A percentile compares a stretch with the other conserved stretches of the same genome.
These are phyloP conservation scores for Anas platyrhynchos DNA, from an alignment of 2,113 vertebrate species.

Conservation along the genomic window DNA sequence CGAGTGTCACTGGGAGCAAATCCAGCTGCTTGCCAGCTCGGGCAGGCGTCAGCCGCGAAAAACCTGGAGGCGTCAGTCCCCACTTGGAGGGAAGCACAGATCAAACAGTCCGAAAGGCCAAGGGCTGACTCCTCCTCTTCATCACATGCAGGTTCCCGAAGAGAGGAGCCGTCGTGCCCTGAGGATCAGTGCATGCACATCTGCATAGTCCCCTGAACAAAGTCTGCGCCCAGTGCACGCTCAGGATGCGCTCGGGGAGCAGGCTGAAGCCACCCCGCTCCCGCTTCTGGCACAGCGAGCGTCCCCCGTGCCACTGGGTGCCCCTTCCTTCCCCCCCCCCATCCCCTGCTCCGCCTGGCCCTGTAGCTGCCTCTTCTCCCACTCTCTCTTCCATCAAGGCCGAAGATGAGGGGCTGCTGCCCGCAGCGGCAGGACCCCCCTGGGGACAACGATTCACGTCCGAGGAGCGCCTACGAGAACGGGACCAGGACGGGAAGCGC, in stretches of 20 bases:
- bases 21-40: neutral
- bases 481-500: neutral
- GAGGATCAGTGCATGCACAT: conserved; percentile 44
- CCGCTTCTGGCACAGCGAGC: rapidly evolving
- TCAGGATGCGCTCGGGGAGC: neutral
- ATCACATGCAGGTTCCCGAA: conserved; percentile 47
- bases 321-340: neutral
- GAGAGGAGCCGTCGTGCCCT: conserved; percentile 7
- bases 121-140: conserved; percentile 34
- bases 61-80: neutral
- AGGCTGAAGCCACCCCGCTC: neutral
- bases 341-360: neutral
- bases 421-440: conserved; percentile 14
- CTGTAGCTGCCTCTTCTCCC: neutral
- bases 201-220: neutral
- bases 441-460: neutral
- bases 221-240: neutral
- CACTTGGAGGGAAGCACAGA: neutral
- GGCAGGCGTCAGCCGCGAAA: neutral
- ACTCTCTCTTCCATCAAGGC: neutral
- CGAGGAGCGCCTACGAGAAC: neutral
- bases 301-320: neutral
- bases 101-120: neutral
- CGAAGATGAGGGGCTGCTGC: neutral
- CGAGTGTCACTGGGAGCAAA: neutral